phyloP scores from a whole-genome alignment of 2,888 invertebrate species.

The Epistrophe grossulariae region DNA sequence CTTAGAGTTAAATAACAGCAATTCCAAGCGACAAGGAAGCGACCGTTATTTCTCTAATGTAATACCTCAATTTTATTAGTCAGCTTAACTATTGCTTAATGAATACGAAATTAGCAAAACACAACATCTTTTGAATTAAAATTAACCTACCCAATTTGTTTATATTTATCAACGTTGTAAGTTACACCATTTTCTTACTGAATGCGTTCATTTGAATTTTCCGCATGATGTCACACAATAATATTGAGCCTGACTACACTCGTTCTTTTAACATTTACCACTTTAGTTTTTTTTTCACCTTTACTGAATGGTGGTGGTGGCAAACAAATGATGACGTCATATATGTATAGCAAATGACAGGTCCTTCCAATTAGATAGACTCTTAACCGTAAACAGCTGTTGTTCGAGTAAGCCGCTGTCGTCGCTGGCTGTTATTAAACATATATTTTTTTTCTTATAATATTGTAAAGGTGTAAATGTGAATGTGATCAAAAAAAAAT shows the following conservation, averaged over 20 bases:
- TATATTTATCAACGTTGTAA: neutral
- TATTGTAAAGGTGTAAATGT: neutral
- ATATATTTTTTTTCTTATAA: neutral
- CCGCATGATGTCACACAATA: constrained; percentile 51
- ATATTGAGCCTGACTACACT: constrained; percentile 12
- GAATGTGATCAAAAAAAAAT: constrained; percentile 39
- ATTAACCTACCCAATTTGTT: neutral
- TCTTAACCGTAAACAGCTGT: constrained; percentile 30
- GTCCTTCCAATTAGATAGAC: constrained; percentile 22
- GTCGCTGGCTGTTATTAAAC: constrained; percentile 18
- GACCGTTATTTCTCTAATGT: neutral
- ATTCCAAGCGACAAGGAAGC: neutral
- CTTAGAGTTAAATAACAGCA: neutral
- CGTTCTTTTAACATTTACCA: constrained; percentile 2
- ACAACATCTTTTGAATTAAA: neutral
- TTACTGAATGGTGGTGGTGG: constrained; percentile 6
- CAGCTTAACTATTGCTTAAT: neutral
- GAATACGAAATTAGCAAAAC: neutral
- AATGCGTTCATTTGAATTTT: constrained; percentile 48
- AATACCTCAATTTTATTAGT: neutral
- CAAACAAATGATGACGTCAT: constrained; percentile 15
- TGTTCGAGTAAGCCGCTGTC: constrained; percentile 44
- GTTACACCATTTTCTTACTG: constrained; percentile 25
- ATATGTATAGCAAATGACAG: constrained; percentile 21
- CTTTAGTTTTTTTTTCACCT: neutral